Evolutionary conservation across 2,113 vertebrate genomes (phyloP).

Genomic region (Aythya baeri): DNA sequence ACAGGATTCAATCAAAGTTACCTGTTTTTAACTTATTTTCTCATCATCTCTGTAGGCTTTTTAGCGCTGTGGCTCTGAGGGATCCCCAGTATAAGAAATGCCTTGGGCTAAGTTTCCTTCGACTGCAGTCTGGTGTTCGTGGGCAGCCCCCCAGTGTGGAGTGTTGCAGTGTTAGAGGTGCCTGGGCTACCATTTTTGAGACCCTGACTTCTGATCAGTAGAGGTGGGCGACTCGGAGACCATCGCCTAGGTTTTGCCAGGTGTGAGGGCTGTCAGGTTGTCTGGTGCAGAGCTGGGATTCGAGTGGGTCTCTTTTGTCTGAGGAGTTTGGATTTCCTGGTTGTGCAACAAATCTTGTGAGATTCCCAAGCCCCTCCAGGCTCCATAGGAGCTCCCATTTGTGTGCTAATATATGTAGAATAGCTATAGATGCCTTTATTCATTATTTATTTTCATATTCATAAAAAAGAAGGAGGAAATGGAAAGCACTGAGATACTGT

Average conservation of each 20-base stretch:
- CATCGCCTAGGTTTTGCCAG: fast-evolving
- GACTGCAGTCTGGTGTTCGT: background rate
- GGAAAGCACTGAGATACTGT: background rate
- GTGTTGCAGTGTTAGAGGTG: background rate
- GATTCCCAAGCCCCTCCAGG: background rate
- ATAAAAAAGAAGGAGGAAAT: background rate
- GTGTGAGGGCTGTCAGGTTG: background rate
- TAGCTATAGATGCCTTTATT: background rate
- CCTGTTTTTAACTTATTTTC: background rate
- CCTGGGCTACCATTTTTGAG: background rate
- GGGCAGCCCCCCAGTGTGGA: background rate
- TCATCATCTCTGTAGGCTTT: background rate
- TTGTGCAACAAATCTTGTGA: background rate
- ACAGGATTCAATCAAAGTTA: background rate
- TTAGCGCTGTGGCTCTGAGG: background rate
- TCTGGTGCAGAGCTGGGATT: background rate
- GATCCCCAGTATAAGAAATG: background rate
- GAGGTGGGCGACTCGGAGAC: background rate
- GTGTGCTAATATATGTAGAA: background rate
- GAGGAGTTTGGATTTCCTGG: background rate
- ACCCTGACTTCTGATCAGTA: background rate
- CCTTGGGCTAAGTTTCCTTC: background rate
- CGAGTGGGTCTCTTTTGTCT: background rate
- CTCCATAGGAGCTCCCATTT: background rate
- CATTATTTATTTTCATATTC: background rate